These are phyloP conservation scores for Alces alces DNA, from an alignment of 2,113 vertebrate genomes.

Conservation along the genomic window DNA sequence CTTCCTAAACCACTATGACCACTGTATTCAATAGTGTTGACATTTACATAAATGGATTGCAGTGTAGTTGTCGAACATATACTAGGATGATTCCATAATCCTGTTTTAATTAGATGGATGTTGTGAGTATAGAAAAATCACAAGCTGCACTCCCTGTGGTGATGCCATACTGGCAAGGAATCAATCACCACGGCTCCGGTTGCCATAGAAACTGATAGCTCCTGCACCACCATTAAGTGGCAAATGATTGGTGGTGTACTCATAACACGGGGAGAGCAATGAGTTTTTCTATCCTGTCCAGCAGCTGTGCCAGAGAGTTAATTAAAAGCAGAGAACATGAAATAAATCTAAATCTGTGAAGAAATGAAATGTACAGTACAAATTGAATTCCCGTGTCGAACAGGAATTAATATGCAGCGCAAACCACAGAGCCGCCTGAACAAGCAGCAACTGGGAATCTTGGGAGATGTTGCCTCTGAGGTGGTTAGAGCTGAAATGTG, in stretches of 20 bases:
- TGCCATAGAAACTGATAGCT: slow-evolving; percentile 93
- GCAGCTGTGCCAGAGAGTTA: slow-evolving; percentile 91
- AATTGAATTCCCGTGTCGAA: slow-evolving; percentile 91
- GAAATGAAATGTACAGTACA: slow-evolving; percentile 94
- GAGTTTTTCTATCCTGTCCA: slow-evolving; percentile 90
- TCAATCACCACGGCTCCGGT: slow-evolving; percentile 93
- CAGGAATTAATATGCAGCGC: slow-evolving; percentile 87
- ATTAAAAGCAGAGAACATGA: slow-evolving; percentile 96
- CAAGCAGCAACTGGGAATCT: slow-evolving; percentile 78
- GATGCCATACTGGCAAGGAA: slow-evolving; percentile 95
- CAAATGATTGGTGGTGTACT: slow-evolving; percentile 93
- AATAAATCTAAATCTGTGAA: slow-evolving; percentile 95
- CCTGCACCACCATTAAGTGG: slow-evolving; percentile 92
- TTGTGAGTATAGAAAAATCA: slow-evolving; percentile 89
- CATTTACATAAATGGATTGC: slow-evolving; percentile 91
- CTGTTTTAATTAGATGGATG: slow-evolving; percentile 98
- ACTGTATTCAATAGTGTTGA: slow-evolving; percentile 85
- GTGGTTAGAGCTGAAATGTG: slow-evolving; percentile 66
- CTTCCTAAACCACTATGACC: slow-evolving; percentile 73
- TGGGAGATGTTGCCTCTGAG: slow-evolving; percentile 74
- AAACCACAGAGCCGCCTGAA: slow-evolving; percentile 82
- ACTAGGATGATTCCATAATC: slow-evolving; percentile 92
- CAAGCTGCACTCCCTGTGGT: slow-evolving; percentile 89
- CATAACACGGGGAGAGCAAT: slow-evolving; percentile 85
- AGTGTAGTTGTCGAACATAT: slow-evolving; percentile 90